Base-by-base conservation (phyloP, 2,113 vertebrate genomes). In the Lepisosteus osseus region DNA sequence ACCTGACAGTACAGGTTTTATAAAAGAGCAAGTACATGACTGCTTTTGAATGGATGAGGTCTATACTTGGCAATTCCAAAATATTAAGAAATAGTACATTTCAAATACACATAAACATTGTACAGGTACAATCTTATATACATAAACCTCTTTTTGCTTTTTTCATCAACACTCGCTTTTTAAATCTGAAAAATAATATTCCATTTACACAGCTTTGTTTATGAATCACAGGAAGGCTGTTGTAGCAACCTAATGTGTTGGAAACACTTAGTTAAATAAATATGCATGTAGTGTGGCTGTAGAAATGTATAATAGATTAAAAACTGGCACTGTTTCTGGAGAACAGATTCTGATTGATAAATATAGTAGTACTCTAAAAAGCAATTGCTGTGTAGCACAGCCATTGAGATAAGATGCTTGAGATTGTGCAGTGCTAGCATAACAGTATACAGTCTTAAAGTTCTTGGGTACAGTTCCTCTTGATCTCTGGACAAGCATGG, bases 221-320 rank as follows among this genome's bases (percentile, higher is more conserved):
- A 74, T 77, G 78, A 85, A 17, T 80, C 85, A 80, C 79, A 85
- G 86, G 74, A 83, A 56, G 77, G 79, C 82, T 86, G 85, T 86
- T 85, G 90, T 91, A 90, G 88, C 90, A 89, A 92, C 86, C 80
- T 76, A 76, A 80, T 73, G 79, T 86, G 83, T 79, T 77, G 80
- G 86, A 84, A 86, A 86, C 69, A 73, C 79, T 69, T 74, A 45
- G 82, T 87, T 88, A 89, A 91, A 87, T 76, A 89, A 86, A 87
- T 79, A 82, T 17, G 78, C 74, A 65, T 79, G 70, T 71, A 71
- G 78, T 65, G 54, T 64, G 69, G 29, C 75, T 72, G 78, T 76
- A 78, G 79, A 79, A 92, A 94, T 92, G 86, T 93, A 91, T 78
- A 74, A 90, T 79, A 76, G 84, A 87, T 88, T 91, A 91, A 85